Conservation (phyloP, 2,797 vertebrate species). For the Gastrophryne carolinensis region DNA sequence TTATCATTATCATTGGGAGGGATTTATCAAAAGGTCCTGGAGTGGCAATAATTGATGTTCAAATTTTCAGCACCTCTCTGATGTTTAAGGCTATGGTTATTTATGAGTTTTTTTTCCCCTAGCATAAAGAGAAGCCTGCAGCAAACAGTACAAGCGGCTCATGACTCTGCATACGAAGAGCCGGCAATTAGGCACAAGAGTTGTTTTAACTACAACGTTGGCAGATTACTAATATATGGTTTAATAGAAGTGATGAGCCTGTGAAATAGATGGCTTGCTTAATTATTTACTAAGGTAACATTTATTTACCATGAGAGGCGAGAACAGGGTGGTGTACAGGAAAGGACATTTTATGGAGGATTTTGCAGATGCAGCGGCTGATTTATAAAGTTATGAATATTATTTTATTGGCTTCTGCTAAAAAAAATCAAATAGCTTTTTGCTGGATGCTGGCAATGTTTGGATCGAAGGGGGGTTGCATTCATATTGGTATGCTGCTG, state of each 20-base stretch:
- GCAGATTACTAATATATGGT: conserved; percentile 39
- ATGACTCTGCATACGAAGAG: conserved; percentile 46
- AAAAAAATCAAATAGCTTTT: no score
- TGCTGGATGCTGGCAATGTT: no score
- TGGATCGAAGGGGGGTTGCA: no score
- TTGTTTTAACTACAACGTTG: conserved; percentile 40
- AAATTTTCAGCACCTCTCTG: conserved; percentile 43
- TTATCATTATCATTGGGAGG: conserved; percentile 50
- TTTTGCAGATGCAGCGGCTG: background rate
- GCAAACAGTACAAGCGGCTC: conserved; percentile 40
- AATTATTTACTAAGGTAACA: conserved; percentile 41
- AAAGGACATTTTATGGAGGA: background rate
- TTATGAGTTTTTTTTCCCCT: conserved; percentile 40
- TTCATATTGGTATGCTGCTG: no score
- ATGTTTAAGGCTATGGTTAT: conserved; percentile 50
- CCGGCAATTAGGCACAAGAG: conserved; percentile 47
- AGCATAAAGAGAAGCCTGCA: conserved; percentile 45
- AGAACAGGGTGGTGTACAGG: background rate
- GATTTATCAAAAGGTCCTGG: conserved; percentile 47
- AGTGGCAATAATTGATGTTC: conserved; percentile 51
- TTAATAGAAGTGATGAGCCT: conserved; percentile 41
- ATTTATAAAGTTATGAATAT: background rate
- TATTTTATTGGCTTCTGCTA: background rate
- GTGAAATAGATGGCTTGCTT: conserved; percentile 36
- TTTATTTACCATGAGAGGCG: conserved; percentile 22